A percentile compares a stretch with the other conserved stretches of the same genome.
Evolutionary conservation across 2,888 invertebrate genomes (phyloP).

Genomic region (Chaetogeoica ovagalla): DNA sequence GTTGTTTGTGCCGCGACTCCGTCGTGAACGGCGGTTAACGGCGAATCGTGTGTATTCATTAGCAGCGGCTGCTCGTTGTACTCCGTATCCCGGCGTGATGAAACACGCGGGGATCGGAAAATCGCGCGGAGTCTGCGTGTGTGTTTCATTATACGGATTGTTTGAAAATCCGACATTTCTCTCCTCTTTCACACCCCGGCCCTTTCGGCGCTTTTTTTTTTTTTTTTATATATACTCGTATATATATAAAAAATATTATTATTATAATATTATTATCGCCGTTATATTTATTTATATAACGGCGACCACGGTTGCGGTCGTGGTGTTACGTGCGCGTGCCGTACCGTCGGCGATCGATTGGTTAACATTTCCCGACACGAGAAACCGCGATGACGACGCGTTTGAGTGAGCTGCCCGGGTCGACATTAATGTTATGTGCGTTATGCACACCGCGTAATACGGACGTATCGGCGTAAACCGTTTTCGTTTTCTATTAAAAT

Average conservation of each 20-base stretch:
- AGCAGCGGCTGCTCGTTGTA: conserved; percentile 11
- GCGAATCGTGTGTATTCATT: conserved; percentile 36
- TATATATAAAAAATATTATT: too few species aligned
- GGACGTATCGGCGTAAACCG: neutral
- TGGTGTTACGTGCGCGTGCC: neutral
- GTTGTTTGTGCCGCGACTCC: neutral
- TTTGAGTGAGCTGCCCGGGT: too few species aligned
- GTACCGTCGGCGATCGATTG: neutral
- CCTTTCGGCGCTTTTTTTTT: neutral
- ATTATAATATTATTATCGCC: too few species aligned
- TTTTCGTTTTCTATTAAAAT: neutral
- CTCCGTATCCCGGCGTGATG: neutral
- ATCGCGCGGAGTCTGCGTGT: neutral
- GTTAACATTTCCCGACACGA: neutral
- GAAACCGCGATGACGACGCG: neutral
- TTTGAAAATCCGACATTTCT: conserved; percentile 1
- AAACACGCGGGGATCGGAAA: conserved; percentile 2
- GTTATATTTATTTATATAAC: too few species aligned
- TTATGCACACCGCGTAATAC: neutral
- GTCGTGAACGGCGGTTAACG: conserved; percentile 1
- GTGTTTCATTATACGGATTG: neutral
- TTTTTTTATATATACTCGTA: neutral
- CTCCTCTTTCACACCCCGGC: neutral
- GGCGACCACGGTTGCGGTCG: neutral
- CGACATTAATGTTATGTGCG: too few species aligned